phyloP scores from a whole-genome alignment of 2,113 vertebrate species.

The Stigmatopora argus region DNA sequence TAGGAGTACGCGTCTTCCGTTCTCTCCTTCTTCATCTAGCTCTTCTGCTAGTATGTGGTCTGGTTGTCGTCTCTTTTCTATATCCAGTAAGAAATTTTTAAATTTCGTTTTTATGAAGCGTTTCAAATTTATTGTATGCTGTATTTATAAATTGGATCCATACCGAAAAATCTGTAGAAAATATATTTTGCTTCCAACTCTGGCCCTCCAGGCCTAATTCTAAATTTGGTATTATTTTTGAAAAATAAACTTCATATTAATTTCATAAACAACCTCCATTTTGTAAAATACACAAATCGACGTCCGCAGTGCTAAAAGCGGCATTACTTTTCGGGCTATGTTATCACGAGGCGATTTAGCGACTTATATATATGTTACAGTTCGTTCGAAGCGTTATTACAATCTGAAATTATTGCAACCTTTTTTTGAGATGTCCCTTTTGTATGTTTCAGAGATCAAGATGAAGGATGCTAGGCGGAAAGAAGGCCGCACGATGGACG shows the following conservation, averaged over 20 bases:
- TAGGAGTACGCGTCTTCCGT: not conserved
- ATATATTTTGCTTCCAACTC: not conserved
- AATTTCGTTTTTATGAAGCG: not conserved
- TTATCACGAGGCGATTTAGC: too few relatives aligned
- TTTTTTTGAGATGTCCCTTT: not conserved
- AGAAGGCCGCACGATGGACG: not conserved
- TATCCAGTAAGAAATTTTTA: not conserved
- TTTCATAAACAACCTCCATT: too few relatives aligned
- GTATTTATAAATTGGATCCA: not conserved
- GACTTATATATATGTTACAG: too few relatives aligned
- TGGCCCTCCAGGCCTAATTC: too few relatives aligned
- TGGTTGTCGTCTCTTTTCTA: rapidly evolving
- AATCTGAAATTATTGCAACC: too few relatives aligned
- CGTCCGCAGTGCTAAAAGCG: too few relatives aligned
- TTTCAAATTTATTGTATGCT: too few relatives aligned
- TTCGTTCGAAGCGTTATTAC: too few relatives aligned
- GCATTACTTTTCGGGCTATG: too few relatives aligned
- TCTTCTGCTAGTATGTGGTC: rapidly evolving
- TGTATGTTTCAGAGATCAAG: not conserved
- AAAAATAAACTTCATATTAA: too few relatives aligned
- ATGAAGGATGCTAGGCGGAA: not conserved
- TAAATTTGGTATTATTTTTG: too few relatives aligned
- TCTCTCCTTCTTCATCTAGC: not conserved
- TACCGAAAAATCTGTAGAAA: not conserved
- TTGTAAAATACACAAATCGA: too few relatives aligned